phyloP scores from a whole-genome alignment of 2,797 vertebrate species.

The Protosalanx chinensis region DNA sequence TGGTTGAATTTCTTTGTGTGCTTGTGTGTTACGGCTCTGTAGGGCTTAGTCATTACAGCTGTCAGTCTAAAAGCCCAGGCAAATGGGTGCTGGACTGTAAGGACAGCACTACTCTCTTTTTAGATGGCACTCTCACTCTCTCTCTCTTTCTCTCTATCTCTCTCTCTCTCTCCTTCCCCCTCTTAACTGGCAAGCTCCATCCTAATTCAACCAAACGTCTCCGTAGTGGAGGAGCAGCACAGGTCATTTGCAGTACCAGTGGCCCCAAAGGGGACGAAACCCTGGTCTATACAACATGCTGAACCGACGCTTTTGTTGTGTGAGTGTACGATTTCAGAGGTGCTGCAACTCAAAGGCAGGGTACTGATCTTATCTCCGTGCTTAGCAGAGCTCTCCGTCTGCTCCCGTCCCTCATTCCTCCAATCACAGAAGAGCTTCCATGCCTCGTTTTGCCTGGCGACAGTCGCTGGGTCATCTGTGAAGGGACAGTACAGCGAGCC shows the following conservation, averaged over 20 bases:
- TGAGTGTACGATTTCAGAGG: conserved; percentile 64
- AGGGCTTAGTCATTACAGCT: conserved; percentile 41
- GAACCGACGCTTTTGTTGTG: conserved; percentile 68
- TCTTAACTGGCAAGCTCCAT: conserved; percentile 38
- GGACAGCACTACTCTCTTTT: conserved; percentile 46
- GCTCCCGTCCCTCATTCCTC: conserved; percentile 21
- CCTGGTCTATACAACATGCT: conserved; percentile 62
- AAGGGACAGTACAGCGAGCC: background rate
- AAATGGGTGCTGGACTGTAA: conserved; percentile 35
- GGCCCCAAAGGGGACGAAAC: conserved; percentile 38
- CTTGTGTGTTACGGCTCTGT: conserved; percentile 28
- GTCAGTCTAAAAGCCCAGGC: conserved; percentile 37
- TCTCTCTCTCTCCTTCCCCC: conserved; percentile 37
- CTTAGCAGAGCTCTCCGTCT: conserved; percentile 32
- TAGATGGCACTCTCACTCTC: conserved; percentile 39
- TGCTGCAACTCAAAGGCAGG: conserved; percentile 47
- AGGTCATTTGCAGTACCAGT: conserved; percentile 50
- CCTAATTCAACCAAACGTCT: conserved; percentile 39
- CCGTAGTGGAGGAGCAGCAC: conserved; percentile 53
- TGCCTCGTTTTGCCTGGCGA: conserved; percentile 36
- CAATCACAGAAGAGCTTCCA: conserved; percentile 9
- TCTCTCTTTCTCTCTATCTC: conserved; percentile 40
- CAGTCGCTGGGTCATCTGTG: background rate
- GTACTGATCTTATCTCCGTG: conserved; percentile 52
- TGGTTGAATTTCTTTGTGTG: conserved; percentile 10